phyloP scores from a whole-genome alignment of 2,888 invertebrate genomes.

The Drosophila diplacantha region DNA sequence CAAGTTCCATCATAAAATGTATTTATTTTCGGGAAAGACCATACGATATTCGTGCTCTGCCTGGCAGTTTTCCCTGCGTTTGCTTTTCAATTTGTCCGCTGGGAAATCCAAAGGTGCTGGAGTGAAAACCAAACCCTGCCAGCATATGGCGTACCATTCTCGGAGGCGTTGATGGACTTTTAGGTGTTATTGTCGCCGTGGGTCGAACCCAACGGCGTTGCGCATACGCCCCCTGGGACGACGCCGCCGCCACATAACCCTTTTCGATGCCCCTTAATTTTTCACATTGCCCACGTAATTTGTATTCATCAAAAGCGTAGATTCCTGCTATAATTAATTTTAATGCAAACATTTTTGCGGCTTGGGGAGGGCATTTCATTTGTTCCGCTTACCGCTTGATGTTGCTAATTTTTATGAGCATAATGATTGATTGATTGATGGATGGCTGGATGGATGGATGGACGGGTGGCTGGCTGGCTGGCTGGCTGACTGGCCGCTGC shows the following conservation, averaged over 20 bases:
- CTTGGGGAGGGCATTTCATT: constrained; percentile 32
- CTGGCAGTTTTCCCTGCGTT: background rate
- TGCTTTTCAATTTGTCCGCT: constrained; percentile 17
- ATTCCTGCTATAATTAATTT: constrained; percentile 39
- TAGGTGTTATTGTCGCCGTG: constrained; percentile 24
- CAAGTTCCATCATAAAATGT: background rate
- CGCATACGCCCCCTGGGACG: constrained; percentile 39
- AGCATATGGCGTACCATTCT: background rate
- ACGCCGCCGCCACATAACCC: background rate
- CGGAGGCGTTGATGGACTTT: constrained; percentile 44
- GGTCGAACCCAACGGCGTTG: constrained; percentile 22
- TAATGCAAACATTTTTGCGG: constrained; percentile 40
- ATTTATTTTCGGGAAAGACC: background rate
- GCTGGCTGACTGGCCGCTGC: background rate
- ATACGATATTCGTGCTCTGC: background rate
- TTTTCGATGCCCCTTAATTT: constrained; percentile 29
- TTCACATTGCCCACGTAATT: constrained; percentile 32
- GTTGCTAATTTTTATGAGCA: constrained; percentile 61
- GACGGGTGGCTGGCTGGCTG: background rate
- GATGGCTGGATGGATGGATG: background rate
- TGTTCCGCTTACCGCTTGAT: constrained; percentile 36
- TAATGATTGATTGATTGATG: constrained; percentile 56
- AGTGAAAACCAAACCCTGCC: background rate
- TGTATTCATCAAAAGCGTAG: constrained; percentile 36
- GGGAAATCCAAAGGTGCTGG: constrained; percentile 16